Evolutionary conservation across 2,113 vertebrate genomes (phyloP).

Genomic region (Pterocles orientalis): DNA sequence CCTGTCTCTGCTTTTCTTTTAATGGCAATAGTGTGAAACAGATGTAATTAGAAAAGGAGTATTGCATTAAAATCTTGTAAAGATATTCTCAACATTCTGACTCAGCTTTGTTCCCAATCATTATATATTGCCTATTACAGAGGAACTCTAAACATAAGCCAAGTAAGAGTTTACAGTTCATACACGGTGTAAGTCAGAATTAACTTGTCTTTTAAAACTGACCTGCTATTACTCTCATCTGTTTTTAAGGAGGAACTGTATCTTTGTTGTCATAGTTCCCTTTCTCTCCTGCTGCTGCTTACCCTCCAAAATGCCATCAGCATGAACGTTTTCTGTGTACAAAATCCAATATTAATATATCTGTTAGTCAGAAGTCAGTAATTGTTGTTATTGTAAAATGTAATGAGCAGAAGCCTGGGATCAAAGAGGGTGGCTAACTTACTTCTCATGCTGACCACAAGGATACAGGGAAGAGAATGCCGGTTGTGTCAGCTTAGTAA

Average conservation of each 20-base stretch:
- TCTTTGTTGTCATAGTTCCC: not conserved
- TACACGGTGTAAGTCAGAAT: not conserved
- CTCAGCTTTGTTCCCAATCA: not conserved
- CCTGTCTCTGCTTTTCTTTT: not conserved
- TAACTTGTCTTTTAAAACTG: not conserved
- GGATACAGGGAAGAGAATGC: not conserved
- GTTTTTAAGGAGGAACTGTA: not conserved
- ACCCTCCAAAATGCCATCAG: not conserved
- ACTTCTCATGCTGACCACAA: not conserved
- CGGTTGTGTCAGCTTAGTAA: not conserved
- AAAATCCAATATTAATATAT: not conserved
- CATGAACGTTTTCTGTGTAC: not conserved
- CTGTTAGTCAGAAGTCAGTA: not conserved
- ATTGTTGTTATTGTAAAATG: not conserved
- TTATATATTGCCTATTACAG: not conserved
- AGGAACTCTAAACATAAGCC: not conserved
- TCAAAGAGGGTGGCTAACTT: not conserved
- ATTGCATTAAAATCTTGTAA: not conserved
- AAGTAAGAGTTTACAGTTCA: not conserved
- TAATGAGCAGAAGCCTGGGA: not conserved
- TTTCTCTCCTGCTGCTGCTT: not conserved
- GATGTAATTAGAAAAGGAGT: constrained; percentile 11
- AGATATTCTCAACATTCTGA: not conserved
- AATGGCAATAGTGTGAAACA: not conserved
- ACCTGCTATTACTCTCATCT: not conserved